Evolutionary conservation across 2,113 vertebrate species (phyloP).

Genomic region (Rallus limicola): DNA sequence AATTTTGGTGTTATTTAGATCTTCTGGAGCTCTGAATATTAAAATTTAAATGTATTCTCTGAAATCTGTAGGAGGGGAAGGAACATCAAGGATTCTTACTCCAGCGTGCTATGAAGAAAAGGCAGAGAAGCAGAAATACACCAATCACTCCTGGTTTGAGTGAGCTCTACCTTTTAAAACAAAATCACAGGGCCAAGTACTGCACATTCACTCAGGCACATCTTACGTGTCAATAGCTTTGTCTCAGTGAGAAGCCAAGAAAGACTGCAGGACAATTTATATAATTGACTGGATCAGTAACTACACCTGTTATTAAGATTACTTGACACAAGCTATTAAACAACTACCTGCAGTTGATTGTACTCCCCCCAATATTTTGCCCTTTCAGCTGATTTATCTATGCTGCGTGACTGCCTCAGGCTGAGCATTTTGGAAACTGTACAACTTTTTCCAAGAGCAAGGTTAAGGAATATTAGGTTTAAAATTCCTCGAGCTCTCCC

Average conservation of each 20-base stretch:
- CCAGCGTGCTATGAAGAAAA: not conserved
- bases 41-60: not conserved
- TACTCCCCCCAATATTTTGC: not conserved
- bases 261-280: constrained; percentile 17
- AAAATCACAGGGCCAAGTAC: not conserved
- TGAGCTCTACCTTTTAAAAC: not conserved
- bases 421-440: not conserved
- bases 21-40: not conserved
- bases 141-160: not conserved
- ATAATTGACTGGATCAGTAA: constrained; percentile 17
- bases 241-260: not conserved
- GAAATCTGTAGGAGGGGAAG: not conserved
- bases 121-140: not conserved
- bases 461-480: not conserved
- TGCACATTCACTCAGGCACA: not conserved
- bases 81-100: not conserved
- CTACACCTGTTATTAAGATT: constrained; percentile 50
- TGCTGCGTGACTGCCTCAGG: not conserved
- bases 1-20: not conserved
- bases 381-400: not conserved
- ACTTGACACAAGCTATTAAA: constrained; percentile 24
- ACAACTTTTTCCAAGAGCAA: not conserved
- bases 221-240: not conserved
- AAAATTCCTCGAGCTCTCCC: not conserved
- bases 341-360: constrained; percentile 35